A percentile compares a stretch with the other conserved stretches of the same genome.
phyloP scores from a whole-genome alignment of 2,888 invertebrate species.

The Anoplius nigerrimus region DNA sequence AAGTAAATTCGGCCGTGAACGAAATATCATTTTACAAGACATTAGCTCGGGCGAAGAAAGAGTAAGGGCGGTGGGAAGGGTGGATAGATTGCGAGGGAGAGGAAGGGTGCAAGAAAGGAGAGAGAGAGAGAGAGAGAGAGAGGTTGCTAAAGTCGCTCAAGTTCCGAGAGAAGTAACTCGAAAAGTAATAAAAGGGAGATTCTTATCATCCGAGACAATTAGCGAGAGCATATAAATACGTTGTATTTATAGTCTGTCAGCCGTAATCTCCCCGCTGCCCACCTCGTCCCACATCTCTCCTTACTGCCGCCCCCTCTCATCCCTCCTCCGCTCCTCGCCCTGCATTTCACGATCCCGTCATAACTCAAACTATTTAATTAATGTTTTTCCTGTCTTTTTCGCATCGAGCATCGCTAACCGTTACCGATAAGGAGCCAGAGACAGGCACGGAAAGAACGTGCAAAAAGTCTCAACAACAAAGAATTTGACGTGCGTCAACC shows the following conservation, averaged over 20 bases:
- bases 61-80: background rate
- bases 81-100: background rate
- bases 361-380: constrained; percentile 70
- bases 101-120: background rate
- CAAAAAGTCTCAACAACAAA: background rate
- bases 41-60: constrained; percentile 13
- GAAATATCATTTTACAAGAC: constrained; percentile 25
- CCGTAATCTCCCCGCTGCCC: constrained; percentile 62
- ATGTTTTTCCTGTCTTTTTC: constrained; percentile 60
- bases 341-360: constrained; percentile 35
- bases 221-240: constrained; percentile 72
- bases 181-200: constrained; percentile 70
- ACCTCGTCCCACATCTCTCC: constrained; percentile 27
- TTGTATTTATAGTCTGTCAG: constrained; percentile 70
- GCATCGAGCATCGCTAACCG: constrained; percentile 33
- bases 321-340: constrained; percentile 40
- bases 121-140: background rate
- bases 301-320: constrained; percentile 37
- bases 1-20: background rate
- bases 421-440: constrained; percentile 26
- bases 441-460: constrained; percentile 36
- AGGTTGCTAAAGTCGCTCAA: constrained; percentile 23
- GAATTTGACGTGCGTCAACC: background rate
- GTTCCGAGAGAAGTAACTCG: constrained; percentile 57
- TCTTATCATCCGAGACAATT: constrained; percentile 73